Evolutionary conservation across 2,888 invertebrate species (phyloP), one percentile per base, ranked within the genome.

Genomic region (Cenopis cana): DNA sequence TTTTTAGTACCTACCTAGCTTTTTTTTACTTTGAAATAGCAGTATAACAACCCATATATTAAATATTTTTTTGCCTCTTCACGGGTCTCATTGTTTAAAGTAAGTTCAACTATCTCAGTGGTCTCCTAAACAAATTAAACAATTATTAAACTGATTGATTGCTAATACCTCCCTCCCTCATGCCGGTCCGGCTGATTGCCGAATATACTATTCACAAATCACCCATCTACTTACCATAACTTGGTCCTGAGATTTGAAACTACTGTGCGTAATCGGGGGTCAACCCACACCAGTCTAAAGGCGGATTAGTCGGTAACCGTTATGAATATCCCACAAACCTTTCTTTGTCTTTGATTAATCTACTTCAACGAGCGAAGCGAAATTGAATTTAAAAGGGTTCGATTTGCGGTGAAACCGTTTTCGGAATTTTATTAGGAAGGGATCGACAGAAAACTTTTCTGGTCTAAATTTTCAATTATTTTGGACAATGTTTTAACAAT

Each of bases 331-430:
- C 14, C 14, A 14, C 4, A 14, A 14, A 14, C 41, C 41, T 5
- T 41, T 14, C 41, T 41, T 67, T 54, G 29, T 20, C 60, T 46
- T 68, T 61, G 54, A 61, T 55, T 68, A 61, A 68, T 68, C 68
- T 54, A 54, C 49, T 50, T 14, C 49, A 55, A 50, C 20, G 55
- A 38, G 55, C 61, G 36, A 18, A 14, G n/a, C 18, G 29, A 20
- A 49, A 62, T 62, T 55, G 49, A 69, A 62, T 62, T 62, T 24
- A 46, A 56, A 69, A 69, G 56, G 69, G 56, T 56, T 56, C 49
- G 49, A 5, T 56, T 69, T 69, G 24, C 36, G n/a, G 41, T 55
- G 24, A 69, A 62, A 49, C 68, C 18, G n/a, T n/a, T n/a, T n/a
- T n/a, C n/a, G n/a, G n/a, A n/a, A n/a, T n/a, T 49, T 36, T 49